phyloP scores from a whole-genome alignment of 2,797 vertebrate species.

The Allobates femoralis region DNA sequence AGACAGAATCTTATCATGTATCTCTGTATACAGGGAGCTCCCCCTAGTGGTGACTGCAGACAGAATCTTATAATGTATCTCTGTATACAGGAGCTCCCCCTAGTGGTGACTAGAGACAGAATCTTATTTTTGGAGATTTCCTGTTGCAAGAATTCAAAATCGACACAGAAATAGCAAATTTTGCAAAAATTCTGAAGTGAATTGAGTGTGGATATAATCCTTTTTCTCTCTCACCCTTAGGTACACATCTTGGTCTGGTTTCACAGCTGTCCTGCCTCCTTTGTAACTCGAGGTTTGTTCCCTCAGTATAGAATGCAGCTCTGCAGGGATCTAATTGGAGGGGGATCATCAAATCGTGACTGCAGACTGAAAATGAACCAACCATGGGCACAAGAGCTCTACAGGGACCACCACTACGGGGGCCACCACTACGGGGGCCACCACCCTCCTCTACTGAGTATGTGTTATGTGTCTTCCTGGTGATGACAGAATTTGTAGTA shows the following conservation, averaged over 20 bases:
- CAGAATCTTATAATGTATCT: no score
- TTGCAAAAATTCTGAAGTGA: neutral
- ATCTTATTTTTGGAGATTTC: no score
- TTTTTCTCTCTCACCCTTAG: neutral
- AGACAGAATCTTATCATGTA: no score
- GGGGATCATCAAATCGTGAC: conserved; percentile 33
- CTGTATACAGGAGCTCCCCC: no score
- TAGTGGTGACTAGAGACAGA: no score
- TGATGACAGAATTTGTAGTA: neutral
- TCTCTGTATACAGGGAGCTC: no score
- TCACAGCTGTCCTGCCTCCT: neutral
- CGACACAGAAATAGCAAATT: no score
- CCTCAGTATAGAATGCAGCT: neutral
- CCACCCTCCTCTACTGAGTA: neutral
- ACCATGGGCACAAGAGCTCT: neutral
- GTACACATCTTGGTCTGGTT: neutral
- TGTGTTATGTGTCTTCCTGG: neutral
- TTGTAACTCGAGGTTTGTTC: neutral
- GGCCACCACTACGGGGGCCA: neutral
- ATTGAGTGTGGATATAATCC: neutral
- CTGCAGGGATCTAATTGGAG: conserved; percentile 22
- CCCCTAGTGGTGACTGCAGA: no score
- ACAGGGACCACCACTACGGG: neutral
- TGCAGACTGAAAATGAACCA: neutral
- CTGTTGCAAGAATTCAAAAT: neutral